Evolutionary conservation across 2,797 vertebrate species (phyloP).

Genomic region (Melanotaenia maccullochi): DNA sequence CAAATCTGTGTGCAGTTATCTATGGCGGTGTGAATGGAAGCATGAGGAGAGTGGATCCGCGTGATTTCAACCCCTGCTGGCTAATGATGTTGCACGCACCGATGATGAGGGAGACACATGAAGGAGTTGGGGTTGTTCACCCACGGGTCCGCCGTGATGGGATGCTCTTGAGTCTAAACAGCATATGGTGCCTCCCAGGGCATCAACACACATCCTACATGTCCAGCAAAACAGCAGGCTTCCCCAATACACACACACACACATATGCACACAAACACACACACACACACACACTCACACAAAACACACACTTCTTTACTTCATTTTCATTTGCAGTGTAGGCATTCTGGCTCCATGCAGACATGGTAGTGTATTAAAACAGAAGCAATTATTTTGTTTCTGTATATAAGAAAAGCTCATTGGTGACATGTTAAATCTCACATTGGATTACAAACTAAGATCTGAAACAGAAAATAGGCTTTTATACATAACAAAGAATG

Average conservation of each 20-base stretch:
- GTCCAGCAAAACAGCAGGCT: constrained; percentile 71
- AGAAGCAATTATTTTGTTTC: background rate
- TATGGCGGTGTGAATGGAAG: constrained; percentile 35
- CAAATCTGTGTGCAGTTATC: constrained; percentile 48
- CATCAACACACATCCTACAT: constrained; percentile 72
- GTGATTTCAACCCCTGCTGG: constrained; percentile 55
- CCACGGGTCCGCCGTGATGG: constrained; percentile 56
- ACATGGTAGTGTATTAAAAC: background rate
- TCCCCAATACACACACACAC: background rate
- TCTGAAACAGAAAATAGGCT: constrained; percentile 2
- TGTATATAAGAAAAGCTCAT: background rate
- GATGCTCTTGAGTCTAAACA: constrained; percentile 69
- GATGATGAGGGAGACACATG: constrained; percentile 54
- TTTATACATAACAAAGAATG: background rate
- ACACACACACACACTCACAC: constrained; percentile 8
- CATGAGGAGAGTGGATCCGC: constrained; percentile 36
- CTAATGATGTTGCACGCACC: constrained; percentile 33
- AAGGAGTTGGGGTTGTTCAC: constrained; percentile 51
- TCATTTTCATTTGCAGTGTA: constrained; percentile 12
- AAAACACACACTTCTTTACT: constrained; percentile 15
- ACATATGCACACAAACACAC: background rate
- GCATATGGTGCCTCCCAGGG: constrained; percentile 82
- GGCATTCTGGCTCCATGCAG: background rate
- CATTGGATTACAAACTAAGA: background rate
- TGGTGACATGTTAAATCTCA: background rate